Percentiles rank a stretch among this genome's conserved stretches.
Conservation (phyloP, 2,888 invertebrate genomes). For the Noctua fimbriata region DNA sequence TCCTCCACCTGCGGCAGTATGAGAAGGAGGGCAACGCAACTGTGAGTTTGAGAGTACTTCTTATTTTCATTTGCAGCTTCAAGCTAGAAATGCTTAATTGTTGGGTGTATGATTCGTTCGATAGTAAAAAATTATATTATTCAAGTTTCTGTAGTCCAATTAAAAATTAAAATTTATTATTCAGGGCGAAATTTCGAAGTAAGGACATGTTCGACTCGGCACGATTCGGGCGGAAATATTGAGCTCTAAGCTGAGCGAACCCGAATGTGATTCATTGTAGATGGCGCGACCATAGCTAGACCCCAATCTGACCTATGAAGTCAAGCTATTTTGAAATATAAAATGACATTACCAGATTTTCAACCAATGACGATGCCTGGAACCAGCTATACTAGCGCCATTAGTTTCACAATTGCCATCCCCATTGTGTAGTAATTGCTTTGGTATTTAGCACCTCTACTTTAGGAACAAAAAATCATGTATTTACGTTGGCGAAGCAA, state of each 20-base stretch:
- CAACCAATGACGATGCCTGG: background rate
- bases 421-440: background rate
- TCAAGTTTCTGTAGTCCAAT: no score
- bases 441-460: background rate
- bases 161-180: background rate
- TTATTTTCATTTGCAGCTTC: background rate
- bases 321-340: background rate
- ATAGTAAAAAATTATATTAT: no score
- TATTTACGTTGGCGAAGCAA: background rate
- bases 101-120: background rate
- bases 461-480: background rate
- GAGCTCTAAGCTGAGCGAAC: no score
- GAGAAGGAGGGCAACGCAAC: slow-evolving; percentile 70
- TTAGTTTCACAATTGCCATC: background rate
- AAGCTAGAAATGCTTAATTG: background rate
- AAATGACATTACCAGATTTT: background rate
- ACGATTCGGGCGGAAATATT: background rate
- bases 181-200: background rate
- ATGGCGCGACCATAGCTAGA: background rate
- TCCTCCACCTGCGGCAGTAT: slow-evolving; percentile 84
- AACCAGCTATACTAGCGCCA: background rate
- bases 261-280: background rate
- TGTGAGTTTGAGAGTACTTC: background rate
- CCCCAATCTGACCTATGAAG: background rate
- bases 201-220: background rate